Percentiles rank a stretch among this genome's conserved stretches.
phyloP scores from a whole-genome alignment of 2,797 vertebrate genomes.

The Sebastes glaucus region DNA sequence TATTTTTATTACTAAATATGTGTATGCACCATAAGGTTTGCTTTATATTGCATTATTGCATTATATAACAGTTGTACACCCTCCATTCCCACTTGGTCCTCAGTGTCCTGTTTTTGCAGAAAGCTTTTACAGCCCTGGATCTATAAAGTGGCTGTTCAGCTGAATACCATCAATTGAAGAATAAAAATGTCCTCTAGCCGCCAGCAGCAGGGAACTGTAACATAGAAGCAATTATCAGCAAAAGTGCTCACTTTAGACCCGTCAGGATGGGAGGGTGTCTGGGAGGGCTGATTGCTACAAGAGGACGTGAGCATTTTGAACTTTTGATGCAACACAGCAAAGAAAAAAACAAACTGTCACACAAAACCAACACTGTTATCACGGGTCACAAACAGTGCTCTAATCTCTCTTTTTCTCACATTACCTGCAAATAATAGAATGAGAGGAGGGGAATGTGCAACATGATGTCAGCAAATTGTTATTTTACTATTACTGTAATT shows the following conservation, averaged over 20 bases:
- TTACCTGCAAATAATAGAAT: background rate
- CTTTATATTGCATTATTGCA: background rate
- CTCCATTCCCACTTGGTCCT: conserved; percentile 44
- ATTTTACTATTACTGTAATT: background rate
- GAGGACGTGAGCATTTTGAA: conserved; percentile 7
- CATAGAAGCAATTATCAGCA: conserved; percentile 54
- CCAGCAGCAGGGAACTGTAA: conserved; percentile 46
- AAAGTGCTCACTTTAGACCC: conserved; percentile 32
- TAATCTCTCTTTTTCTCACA: background rate
- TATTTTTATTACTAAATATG: too few species aligned
- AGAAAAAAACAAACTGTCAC: background rate
- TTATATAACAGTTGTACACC: conserved; percentile 41
- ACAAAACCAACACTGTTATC: background rate
- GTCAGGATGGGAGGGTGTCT: conserved; percentile 10
- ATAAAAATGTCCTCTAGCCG: conserved; percentile 29
- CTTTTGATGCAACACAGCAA: background rate
- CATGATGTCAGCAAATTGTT: background rate
- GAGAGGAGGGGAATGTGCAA: background rate
- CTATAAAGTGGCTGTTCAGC: conserved; percentile 56
- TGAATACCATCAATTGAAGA: conserved; percentile 45
- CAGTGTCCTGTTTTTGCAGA: conserved; percentile 38
- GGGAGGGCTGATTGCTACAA: conserved; percentile 25
- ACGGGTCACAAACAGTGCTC: background rate
- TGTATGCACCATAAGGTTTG: too few species aligned
- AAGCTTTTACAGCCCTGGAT: conserved; percentile 51